Conservation (phyloP, 2,888 invertebrate species). For the Deroplatys truncata region DNA sequence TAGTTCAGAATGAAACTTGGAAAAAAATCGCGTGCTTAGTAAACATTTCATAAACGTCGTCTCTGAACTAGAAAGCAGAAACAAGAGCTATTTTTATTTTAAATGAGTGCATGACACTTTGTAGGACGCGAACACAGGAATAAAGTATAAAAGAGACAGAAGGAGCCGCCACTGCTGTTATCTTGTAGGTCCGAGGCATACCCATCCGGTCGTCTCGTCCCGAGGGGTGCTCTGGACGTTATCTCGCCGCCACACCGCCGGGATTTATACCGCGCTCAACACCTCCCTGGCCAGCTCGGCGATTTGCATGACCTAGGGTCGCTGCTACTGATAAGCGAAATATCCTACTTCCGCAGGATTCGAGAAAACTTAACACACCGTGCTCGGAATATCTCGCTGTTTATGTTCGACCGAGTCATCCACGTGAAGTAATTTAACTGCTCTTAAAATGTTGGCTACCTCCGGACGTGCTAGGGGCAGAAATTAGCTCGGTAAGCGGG, state of each 20-base stretch:
- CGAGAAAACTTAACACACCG: background rate
- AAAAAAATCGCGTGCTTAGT: too few species aligned
- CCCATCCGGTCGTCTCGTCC: slow-evolving; percentile 23
- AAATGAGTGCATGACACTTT: too few species aligned
- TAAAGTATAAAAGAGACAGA: background rate
- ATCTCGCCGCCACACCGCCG: background rate
- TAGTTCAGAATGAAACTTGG: too few species aligned
- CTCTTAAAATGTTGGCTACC: background rate
- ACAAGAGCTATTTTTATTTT: too few species aligned
- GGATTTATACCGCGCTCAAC: slow-evolving; percentile 21
- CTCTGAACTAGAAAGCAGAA: too few species aligned
- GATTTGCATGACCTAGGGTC: slow-evolving; percentile 4
- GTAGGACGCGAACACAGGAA: background rate
- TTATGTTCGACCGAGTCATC: background rate
- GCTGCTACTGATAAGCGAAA: slow-evolving; percentile 7
- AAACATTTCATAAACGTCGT: too few species aligned
- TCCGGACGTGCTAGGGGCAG: background rate
- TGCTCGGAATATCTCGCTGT: background rate
- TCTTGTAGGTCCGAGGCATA: background rate
- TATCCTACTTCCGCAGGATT: slow-evolving; percentile 9
- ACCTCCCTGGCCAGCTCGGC: background rate
- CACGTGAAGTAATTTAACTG: background rate
- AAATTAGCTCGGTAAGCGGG: background rate
- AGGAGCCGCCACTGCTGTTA: slow-evolving; percentile 5
- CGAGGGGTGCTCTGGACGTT: slow-evolving; percentile 25